Evolutionary conservation across 2,113 vertebrate species (phyloP), one percentile per base, ranked within the genome.

Genomic region (Thinocorus orbignyianus): DNA sequence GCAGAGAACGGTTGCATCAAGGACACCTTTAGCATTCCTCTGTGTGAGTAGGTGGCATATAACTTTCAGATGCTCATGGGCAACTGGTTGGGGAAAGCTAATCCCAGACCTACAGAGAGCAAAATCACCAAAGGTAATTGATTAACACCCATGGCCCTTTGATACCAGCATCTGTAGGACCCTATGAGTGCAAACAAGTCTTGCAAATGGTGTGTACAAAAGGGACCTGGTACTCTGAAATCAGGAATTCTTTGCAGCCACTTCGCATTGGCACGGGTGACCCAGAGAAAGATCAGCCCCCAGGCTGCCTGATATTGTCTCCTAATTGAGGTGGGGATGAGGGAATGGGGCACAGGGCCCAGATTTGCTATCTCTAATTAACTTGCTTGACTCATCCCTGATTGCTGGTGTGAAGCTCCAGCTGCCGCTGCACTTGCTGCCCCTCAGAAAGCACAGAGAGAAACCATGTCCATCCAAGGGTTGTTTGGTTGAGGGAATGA

Each of bases 381-480:
- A 9, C 42, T 28, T 65, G 44, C n/a, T 62, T 17, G 41, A 55
- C 51, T 61, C 41, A 41, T 35, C 26, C 26, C 26, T 41, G 15
- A 28, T 66, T 1, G 0, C 7, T 20, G 44, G 10, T 30, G 18
- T 58, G 64, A 30, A 76, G 69, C 28, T 81, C 20, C 66, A 35
- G 58, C 28, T 66, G 51, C 60, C 76, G 61, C 70, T 79, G 66
- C 26, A 9, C n/a, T 71, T 35, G 51, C 3, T 73, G 64, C 19
- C 48, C 68, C 51, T 51, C 61, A n/a, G 11, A 60, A 37, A 25
- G 69, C 3, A 0, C 17, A 11, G 31, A 31, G 16, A 23, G 33
- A 48, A 68, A 76, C 7, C 5, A 16, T 5, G 42, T 24, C 26
- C 55, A 33, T 17, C 48, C 0, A 0, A 31, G 28, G 28, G 28